Conservation (phyloP, 2,113 vertebrate species). For the Corythaixoides concolor region DNA sequence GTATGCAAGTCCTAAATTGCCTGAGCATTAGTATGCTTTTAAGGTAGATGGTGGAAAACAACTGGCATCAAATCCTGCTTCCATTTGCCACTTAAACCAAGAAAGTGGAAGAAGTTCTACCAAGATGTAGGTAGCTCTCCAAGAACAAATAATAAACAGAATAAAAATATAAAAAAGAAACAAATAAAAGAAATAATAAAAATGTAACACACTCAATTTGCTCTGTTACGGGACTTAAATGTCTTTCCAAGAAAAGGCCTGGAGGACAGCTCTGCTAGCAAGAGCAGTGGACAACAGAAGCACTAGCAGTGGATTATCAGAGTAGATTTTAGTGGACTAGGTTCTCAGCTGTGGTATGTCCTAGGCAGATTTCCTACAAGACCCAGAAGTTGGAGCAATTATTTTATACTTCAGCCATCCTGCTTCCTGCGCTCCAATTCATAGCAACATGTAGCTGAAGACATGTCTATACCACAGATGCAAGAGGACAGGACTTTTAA, state of each 20-base stretch:
- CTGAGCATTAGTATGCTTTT: not conserved
- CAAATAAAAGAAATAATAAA: not conserved
- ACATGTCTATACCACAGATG: not conserved
- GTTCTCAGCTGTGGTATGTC: not conserved
- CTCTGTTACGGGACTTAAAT: not conserved
- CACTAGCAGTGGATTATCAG: not conserved
- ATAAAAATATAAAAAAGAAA: not conserved
- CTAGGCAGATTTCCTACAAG: not conserved
- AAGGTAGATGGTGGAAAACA: not conserved
- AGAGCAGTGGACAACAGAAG: not conserved
- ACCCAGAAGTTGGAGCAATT: not conserved
- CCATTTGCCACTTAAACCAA: not conserved
- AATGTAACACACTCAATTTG: not conserved
- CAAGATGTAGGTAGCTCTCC: not conserved
- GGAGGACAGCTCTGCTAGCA: not conserved
- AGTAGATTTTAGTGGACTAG: not conserved
- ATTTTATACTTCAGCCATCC: not conserved
- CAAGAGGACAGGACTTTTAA: not conserved
- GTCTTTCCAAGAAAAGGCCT: not conserved
- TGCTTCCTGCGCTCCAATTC: not conserved
- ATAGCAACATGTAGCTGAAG: not conserved
- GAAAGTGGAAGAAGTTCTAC: not conserved
- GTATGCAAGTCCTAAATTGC: not conserved
- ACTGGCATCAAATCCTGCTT: not conserved
- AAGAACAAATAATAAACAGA: not conserved